Conservation (phyloP, 1,140 invertebrate species). For the Drosophila tsacasi region DNA sequence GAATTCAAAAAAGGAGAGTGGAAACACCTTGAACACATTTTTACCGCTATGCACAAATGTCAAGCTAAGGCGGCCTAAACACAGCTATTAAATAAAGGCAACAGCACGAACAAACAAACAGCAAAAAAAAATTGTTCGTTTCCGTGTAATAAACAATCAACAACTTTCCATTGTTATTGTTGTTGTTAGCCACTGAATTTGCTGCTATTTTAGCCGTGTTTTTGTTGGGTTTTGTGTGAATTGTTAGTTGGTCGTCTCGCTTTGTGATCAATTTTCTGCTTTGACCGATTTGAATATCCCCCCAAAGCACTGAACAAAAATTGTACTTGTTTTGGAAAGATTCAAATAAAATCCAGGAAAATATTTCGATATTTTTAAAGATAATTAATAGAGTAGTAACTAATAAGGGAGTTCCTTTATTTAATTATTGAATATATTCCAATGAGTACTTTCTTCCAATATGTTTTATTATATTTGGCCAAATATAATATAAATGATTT, state of each 20-base stretch:
- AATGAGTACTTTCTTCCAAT: neutral
- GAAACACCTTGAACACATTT: conserved; percentile 37
- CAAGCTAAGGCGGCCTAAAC: conserved; percentile 44
- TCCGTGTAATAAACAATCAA: conserved; percentile 77
- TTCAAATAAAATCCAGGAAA: neutral
- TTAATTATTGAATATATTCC: neutral
- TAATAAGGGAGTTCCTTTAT: neutral
- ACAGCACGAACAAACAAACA: conserved; percentile 50
- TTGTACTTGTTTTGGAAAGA: neutral
- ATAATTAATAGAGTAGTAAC: neutral
- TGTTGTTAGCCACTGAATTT: conserved; percentile 7
- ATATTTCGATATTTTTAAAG: neutral
- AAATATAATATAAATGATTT: neutral
- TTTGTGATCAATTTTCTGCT: conserved; percentile 59
- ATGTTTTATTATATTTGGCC: neutral
- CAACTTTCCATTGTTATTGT: conserved; percentile 69
- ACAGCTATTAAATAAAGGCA: conserved; percentile 34
- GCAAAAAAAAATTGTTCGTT: conserved; percentile 55
- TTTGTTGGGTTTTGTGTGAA: conserved; percentile 16
- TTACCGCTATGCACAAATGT: conserved; percentile 48
- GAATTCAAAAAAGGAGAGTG: conserved; percentile 30
- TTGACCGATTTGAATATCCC: conserved; percentile 20
- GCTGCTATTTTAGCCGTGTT: conserved; percentile 3
- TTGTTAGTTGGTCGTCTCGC: conserved; percentile 29
- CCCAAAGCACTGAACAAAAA: neutral